Percentiles rank a stretch among this genome's conserved stretches.
phyloP scores from a whole-genome alignment of 2,888 invertebrate species.

The Yponomeuta plumbellus region DNA sequence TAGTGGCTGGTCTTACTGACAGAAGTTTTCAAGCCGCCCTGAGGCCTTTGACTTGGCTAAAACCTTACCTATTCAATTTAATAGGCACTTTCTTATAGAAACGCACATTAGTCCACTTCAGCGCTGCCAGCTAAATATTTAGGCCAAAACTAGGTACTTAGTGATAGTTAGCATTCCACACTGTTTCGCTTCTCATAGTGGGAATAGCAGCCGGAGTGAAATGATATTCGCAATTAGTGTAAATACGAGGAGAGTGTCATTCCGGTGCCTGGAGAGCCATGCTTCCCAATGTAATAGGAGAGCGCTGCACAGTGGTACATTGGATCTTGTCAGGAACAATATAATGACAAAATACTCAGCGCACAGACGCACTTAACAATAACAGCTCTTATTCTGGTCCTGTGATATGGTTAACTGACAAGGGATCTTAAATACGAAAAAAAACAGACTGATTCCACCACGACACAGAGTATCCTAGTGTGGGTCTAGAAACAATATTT shows the following conservation, averaged over 20 bases:
- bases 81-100: no score
- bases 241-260: background rate
- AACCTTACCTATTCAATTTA: no score
- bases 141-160: background rate
- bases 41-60: no score
- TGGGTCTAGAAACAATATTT: no score
- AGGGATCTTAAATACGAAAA: no score
- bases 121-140: background rate
- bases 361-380: background rate
- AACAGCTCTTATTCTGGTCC: background rate
- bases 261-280: background rate
- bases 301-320: background rate
- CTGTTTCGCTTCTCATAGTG: background rate
- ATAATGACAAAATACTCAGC: background rate
- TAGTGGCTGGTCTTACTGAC: no score
- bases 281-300: background rate
- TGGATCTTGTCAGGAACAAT: background rate
- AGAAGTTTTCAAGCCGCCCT: no score
- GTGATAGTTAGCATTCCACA: background rate
- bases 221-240: conserved; percentile 3
- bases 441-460: no score
- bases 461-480: no score
- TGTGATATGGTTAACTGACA: no score
- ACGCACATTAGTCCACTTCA: background rate
- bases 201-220: background rate